Conservation (phyloP, 2,888 invertebrate genomes). For the Myopa tessellatipennis region DNA sequence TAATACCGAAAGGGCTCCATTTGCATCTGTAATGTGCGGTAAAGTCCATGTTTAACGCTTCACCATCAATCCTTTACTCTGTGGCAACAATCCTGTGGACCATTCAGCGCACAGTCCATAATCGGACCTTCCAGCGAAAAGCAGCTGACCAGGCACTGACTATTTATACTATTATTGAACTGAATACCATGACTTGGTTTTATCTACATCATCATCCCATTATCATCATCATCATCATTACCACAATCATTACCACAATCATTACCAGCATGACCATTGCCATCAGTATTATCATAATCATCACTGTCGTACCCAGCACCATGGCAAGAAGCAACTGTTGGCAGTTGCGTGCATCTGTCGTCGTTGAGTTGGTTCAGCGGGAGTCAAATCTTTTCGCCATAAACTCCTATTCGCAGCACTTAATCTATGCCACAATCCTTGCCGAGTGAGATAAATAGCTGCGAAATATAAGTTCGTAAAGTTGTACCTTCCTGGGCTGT, state of each 20-base stretch:
- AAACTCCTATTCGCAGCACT: slow-evolving; percentile 59
- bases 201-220: slow-evolving; percentile 26
- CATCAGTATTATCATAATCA: background rate
- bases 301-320: slow-evolving; percentile 3
- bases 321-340: slow-evolving; percentile 18
- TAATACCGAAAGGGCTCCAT: slow-evolving; percentile 36
- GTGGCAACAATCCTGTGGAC: slow-evolving; percentile 40
- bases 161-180: slow-evolving; percentile 15
- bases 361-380: slow-evolving; percentile 49
- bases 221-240: slow-evolving; percentile 7
- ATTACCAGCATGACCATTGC: background rate
- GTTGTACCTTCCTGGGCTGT: slow-evolving; percentile 46
- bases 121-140: slow-evolving; percentile 6
- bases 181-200: slow-evolving; percentile 8
- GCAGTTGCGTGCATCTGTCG: slow-evolving; percentile 3
- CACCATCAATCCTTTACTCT: slow-evolving; percentile 7
- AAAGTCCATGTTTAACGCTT: slow-evolving; percentile 48
- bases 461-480: slow-evolving; percentile 62
- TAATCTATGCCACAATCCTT: slow-evolving; percentile 65
- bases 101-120: slow-evolving; percentile 37
- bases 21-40: slow-evolving; percentile 47
- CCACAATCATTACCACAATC: slow-evolving; percentile 9
- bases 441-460: slow-evolving; percentile 65
- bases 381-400: slow-evolving; percentile 56
- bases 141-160: slow-evolving; percentile 15